Conservation (phyloP, 2,797 vertebrate genomes). For the Anniella stebbinsi region DNA sequence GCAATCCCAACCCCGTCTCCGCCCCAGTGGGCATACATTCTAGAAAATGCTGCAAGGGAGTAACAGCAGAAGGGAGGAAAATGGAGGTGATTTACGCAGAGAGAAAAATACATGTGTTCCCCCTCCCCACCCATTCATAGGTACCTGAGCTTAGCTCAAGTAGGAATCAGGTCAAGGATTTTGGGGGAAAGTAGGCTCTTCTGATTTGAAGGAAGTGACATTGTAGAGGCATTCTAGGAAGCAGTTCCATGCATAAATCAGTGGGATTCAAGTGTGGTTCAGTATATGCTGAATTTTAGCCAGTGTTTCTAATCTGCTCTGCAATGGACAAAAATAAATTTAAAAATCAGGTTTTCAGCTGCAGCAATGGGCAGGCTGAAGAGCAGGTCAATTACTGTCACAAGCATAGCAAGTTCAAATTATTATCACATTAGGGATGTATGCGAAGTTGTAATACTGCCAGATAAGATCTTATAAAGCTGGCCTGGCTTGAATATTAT, state of each 20-base stretch:
- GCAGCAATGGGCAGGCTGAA: not conserved
- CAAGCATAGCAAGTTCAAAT: not conserved
- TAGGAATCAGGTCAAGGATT: too few relatives aligned
- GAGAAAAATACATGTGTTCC: too few relatives aligned
- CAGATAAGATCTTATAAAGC: not conserved
- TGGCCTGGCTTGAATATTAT: not conserved
- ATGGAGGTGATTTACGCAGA: too few relatives aligned
- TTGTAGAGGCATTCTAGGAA: not conserved
- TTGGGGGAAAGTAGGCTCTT: not conserved
- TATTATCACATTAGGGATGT: not conserved
- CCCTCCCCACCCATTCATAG: too few relatives aligned
- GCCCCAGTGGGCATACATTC: too few relatives aligned
- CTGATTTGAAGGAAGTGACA: not conserved
- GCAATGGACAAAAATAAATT: not conserved
- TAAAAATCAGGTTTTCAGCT: not conserved
- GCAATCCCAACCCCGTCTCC: too few relatives aligned
- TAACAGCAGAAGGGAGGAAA: too few relatives aligned
- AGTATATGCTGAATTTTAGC: not conserved
- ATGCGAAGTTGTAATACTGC: not conserved
- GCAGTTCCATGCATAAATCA: not conserved
- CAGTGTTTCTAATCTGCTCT: not conserved
- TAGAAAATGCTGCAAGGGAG: too few relatives aligned
- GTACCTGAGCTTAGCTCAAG: too few relatives aligned
- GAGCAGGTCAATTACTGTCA: not conserved
- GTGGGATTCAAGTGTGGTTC: not conserved